phyloP scores from a whole-genome alignment of 2,888 invertebrate genomes.

The Thera britannica region DNA sequence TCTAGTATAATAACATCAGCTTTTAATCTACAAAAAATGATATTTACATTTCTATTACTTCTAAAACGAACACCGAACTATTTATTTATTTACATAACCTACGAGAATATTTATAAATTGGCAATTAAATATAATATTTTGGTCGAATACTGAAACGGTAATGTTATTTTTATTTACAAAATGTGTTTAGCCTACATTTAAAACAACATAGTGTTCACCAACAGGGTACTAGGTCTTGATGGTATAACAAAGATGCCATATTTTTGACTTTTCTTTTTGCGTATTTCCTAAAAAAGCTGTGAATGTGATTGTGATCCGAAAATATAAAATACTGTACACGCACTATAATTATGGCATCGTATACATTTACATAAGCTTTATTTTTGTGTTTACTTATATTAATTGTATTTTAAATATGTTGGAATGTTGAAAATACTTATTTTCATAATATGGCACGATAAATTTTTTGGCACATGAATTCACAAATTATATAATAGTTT shows the following conservation, averaged over 20 bases:
- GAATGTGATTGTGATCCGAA: not conserved
- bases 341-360: constrained; percentile 15
- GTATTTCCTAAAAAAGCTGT: too few relatives aligned
- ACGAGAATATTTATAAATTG: constrained; percentile 28
- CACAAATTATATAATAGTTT: not conserved
- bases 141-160: constrained; percentile 73
- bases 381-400: constrained; percentile 8
- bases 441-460: constrained; percentile 15
- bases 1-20: constrained; percentile 2
- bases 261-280: too few relatives aligned
- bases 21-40: constrained; percentile 8
- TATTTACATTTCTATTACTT: constrained; percentile 20
- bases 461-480: constrained; percentile 29
- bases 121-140: constrained; percentile 55
- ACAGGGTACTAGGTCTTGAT: not conserved
- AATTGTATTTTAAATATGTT: constrained; percentile 8
- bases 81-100: constrained; percentile 48
- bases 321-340: not conserved
- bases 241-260: too few relatives aligned
- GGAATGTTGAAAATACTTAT: constrained; percentile 22
- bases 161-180: constrained; percentile 52
- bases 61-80: constrained; percentile 52
- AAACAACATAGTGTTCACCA: not conserved
- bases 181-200: constrained; percentile 16
- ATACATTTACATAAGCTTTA: constrained; percentile 28